Base-by-base conservation (phyloP, 1,140 invertebrate species). In the Drosophila repletoides region DNA sequence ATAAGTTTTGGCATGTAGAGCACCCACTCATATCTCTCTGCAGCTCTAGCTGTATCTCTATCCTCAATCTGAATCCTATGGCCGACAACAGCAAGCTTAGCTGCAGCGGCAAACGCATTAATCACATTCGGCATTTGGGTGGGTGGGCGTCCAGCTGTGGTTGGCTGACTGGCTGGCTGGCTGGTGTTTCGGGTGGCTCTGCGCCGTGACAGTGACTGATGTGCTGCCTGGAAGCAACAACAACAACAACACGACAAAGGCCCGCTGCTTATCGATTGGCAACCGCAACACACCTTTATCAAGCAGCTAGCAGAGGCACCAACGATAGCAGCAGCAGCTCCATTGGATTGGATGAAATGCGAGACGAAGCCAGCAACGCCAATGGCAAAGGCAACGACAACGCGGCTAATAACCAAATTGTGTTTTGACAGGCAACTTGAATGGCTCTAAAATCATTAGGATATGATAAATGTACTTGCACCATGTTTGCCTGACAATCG, bases 191-290 rank as follows among this genome's bases (percentile, higher is more conserved):
- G 46, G 69, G 68, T 12, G 53, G 51, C 61, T 61, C 46, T 53
- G 26, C 28, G 38, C 43, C 7, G 46, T 88, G 88, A 89, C 88
- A 89, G 75, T 89, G 88, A 89, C 88, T 89, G 88, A 89, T 89
- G 88, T 88, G 80, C 65, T 40, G 63, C 63, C 43, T n/a, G n/a
- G n/a, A 29, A 48, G 33, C 40, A 60, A 49, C 58, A 51, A 29
- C 45, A 19, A 33, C 31, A 33, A 38, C 34, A 7, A 19, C 34
- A 19, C 15, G 26, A 28, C 36, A 29, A 65, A 67, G 60, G 55
- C 77, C 55, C n/a, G n/a, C n/a, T n/a, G 55, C 86, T 88, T 88
- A 88, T 88, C 84, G 84, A 88, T 88, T 88, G 84, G 86, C 53
- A 77, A 70, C 21, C 70, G 60, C 63, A 81, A 80, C 76, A 88